phyloP scores from a whole-genome alignment of 1,140 invertebrate genomes.

The Drosophila repletoides region DNA sequence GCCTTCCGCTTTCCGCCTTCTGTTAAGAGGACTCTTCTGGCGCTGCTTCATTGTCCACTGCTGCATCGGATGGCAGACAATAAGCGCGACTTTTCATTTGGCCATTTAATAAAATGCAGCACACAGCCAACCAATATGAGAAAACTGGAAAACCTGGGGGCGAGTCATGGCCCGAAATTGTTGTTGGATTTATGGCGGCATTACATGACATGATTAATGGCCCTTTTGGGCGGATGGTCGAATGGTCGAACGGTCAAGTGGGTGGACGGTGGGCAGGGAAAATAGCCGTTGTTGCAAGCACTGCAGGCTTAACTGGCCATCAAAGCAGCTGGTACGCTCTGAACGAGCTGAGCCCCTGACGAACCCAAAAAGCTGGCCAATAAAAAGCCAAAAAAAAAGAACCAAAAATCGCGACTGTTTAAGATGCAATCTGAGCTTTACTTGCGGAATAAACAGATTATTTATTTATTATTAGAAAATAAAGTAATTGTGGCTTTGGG shows the following conservation, averaged over 20 bases:
- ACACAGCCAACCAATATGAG: constrained; percentile 31
- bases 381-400: constrained; percentile 9
- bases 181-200: constrained; percentile 79
- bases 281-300: not conserved
- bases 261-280: not conserved
- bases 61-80: constrained; percentile 48
- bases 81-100: constrained; percentile 77
- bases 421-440: not conserved
- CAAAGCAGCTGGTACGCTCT: constrained; percentile 33
- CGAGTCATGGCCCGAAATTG: constrained; percentile 43
- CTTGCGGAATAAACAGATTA: constrained; percentile 2
- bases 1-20: not conserved
- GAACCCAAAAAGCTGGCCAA: not conserved
- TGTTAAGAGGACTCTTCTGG: not conserved
- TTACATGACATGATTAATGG: constrained; percentile 79
- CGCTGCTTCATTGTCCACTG: constrained; percentile 14
- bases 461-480: too few relatives aligned
- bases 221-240: not conserved
- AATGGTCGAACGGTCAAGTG: too few relatives aligned
- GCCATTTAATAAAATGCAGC: constrained; percentile 79
- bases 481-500: too few relatives aligned
- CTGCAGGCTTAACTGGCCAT: constrained; percentile 36
- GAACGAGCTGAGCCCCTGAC: not conserved
- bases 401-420: not conserved
- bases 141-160: not conserved